Conservation (phyloP, 2,113 vertebrate species). For the Phoenicopterus ruber region DNA sequence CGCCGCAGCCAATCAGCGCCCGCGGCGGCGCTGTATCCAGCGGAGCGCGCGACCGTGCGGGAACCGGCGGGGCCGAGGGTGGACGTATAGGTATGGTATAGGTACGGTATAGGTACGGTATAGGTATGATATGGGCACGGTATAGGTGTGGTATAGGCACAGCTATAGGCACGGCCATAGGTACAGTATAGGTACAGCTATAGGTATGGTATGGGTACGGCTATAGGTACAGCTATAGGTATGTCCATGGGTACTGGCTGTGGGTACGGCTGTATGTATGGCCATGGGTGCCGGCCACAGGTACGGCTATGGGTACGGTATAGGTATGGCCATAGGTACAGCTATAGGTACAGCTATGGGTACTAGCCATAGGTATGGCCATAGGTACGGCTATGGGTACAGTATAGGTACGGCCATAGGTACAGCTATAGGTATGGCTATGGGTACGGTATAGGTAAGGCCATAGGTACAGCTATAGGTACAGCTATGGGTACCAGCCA, state of each 20-base stretch:
- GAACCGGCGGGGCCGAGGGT: not conserved
- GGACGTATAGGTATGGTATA: not conserved
- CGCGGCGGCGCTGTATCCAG: not conserved
- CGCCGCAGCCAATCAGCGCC: not conserved
- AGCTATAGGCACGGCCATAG: not conserved
- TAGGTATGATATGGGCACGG: too few relatives aligned
- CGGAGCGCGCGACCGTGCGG: not conserved
- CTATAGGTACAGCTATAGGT: not conserved
- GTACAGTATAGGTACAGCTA: not conserved
- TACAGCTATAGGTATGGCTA: too few relatives aligned
- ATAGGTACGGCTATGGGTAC: not conserved
- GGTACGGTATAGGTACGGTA: not conserved
- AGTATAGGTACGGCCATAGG: too few relatives aligned
- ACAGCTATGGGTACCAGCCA: too few relatives aligned
- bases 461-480: not conserved
- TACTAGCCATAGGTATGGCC: too few relatives aligned
- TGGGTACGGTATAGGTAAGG: not conserved
- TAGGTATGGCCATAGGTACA: too few relatives aligned
- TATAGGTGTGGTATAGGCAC: too few relatives aligned
- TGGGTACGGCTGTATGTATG: not conserved
- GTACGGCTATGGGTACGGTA: too few relatives aligned
- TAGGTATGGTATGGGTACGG: too few relatives aligned
- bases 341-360: not conserved
- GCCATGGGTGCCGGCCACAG: too few relatives aligned
- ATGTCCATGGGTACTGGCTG: too few relatives aligned